A percentile compares a stretch with the other conserved stretches of the same genome.
phyloP scores from a whole-genome alignment of 2,797 vertebrate genomes.

The Corythornis leucogaster region DNA sequence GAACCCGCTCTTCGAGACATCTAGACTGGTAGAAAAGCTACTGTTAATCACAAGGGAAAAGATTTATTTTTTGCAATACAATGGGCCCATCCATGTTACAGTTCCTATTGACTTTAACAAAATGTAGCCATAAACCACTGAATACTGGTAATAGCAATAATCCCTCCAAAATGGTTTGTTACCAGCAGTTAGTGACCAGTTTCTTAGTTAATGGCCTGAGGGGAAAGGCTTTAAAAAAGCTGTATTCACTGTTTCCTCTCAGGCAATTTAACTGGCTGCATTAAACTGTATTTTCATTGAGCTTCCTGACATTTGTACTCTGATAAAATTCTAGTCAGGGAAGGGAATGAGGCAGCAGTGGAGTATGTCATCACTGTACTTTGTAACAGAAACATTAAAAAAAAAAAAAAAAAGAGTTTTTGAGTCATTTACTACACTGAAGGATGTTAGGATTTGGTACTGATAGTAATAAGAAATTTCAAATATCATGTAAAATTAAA shows the following conservation, averaged over 20 bases:
- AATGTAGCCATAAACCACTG: conserved; percentile 77
- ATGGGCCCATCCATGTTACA: conserved; percentile 15
- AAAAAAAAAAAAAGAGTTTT: background rate
- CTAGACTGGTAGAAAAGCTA: conserved; percentile 54
- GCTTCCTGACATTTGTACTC: conserved; percentile 75
- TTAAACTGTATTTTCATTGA: conserved; percentile 78
- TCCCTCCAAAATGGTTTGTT: conserved; percentile 78
- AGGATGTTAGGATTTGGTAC: background rate
- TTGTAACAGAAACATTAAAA: conserved; percentile 16
- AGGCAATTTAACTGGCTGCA: conserved; percentile 80
- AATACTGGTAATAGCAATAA: conserved; percentile 78
- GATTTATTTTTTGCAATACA: conserved; percentile 26
- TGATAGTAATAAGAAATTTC: background rate
- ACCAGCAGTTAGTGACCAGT: conserved; percentile 81
- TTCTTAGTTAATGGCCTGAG: conserved; percentile 84
- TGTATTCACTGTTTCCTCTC: conserved; percentile 79
- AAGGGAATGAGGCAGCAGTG: conserved; percentile 33
- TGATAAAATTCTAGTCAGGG: conserved; percentile 72
- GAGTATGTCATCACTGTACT: conserved; percentile 23
- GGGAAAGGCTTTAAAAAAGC: conserved; percentile 78
- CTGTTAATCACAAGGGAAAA: conserved; percentile 68
- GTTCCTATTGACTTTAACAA: conserved; percentile 73
- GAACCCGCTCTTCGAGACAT: background rate
- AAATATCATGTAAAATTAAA: conserved; percentile 20
- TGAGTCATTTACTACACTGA: background rate